A percentile compares a stretch with the other conserved stretches of the same genome.
These are phyloP conservation scores for Neocloeon triangulifer DNA, from an alignment of 1,140 invertebrate genomes.

Conservation along the genomic window DNA sequence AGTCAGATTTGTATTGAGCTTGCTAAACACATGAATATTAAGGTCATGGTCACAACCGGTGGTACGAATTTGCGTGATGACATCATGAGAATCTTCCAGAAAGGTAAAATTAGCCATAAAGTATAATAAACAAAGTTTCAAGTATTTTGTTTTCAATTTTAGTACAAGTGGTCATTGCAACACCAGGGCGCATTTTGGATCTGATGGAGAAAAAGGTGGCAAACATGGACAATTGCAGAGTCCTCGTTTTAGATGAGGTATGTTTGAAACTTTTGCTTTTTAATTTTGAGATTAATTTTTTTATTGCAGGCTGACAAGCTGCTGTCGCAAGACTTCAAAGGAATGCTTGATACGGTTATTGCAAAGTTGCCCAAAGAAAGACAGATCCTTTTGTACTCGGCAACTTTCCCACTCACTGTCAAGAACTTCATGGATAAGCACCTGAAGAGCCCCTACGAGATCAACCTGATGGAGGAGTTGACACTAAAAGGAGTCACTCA, in stretches of 20 bases:
- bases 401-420: constrained; percentile 97
- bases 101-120: constrained; percentile 39
- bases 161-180: constrained; percentile 99
- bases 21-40: constrained; percentile 83
- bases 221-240: constrained; percentile 85
- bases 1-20: constrained; percentile 99
- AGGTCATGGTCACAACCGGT: constrained; percentile 97
- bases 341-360: constrained; percentile 95
- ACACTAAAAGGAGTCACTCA: constrained; percentile 98
- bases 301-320: constrained; percentile 72
- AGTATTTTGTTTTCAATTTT: constrained; percentile 13
- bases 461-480: constrained; percentile 99
- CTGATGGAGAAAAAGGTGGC: constrained; percentile 98
- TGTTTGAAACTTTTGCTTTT: constrained; percentile 4
- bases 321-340: constrained; percentile 96
- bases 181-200: constrained; percentile 96
- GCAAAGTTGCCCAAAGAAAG: constrained; percentile 77
- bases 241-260: constrained; percentile 86
- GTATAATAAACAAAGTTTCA: too few species aligned
- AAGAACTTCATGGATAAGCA: constrained; percentile 98
- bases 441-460: constrained; percentile 90
- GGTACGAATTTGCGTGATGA: constrained; percentile 97
- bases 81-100: constrained; percentile 98
- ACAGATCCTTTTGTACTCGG: constrained; percentile 96
- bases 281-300: constrained; percentile 5